Conservation (phyloP, 2,888 invertebrate species). For the Agrochola circellaris region DNA sequence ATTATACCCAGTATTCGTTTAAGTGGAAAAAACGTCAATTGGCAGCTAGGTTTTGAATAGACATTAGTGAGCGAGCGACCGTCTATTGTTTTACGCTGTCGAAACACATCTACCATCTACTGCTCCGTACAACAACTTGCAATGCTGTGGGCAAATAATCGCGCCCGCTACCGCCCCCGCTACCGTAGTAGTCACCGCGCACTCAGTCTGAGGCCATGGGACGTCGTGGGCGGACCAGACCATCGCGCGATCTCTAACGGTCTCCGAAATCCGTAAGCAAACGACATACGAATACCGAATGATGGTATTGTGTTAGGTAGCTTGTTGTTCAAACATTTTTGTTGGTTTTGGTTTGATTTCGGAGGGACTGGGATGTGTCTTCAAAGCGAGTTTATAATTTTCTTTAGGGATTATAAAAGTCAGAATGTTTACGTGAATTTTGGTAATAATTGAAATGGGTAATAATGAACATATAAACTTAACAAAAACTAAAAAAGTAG, state of each 20-base stretch:
- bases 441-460: not conserved
- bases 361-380: not conserved
- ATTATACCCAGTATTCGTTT: too few relatives aligned
- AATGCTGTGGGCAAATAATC: not conserved
- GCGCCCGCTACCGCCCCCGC: not conserved
- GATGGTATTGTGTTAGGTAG: conserved; percentile 11
- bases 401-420: not conserved
- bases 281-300: conserved; percentile 60
- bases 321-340: not conserved
- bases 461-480: not conserved
- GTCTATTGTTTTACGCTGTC: not conserved
- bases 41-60: not conserved
- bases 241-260: conserved; percentile 67
- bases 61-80: not conserved
- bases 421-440: not conserved
- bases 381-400: not conserved
- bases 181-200: not conserved
- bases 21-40: not conserved
- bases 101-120: not conserved
- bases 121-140: too few relatives aligned
- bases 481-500: not conserved
- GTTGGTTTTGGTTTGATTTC: not conserved
- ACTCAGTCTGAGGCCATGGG: conserved; percentile 45
- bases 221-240: conserved; percentile 73
- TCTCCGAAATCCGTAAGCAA: conserved; percentile 55